A percentile compares a stretch with the other conserved stretches of the same genome.
phyloP scores from a whole-genome alignment of 2,888 invertebrate species.

The Branchellion lobata region DNA sequence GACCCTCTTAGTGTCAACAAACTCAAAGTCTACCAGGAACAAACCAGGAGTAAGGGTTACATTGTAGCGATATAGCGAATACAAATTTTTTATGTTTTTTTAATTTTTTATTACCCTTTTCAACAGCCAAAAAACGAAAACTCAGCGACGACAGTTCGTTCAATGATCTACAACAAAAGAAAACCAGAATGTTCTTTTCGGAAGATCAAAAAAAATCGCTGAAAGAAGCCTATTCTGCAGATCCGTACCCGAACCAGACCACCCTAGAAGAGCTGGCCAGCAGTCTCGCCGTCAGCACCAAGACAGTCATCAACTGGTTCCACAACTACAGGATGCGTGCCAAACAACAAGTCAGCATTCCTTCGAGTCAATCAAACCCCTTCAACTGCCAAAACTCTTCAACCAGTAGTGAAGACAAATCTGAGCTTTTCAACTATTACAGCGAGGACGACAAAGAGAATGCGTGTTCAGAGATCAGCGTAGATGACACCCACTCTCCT shows the following conservation, averaged over 20 bases:
- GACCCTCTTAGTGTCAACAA: slow-evolving; percentile 89
- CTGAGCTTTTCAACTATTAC: slow-evolving; percentile 37
- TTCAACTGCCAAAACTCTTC: slow-evolving; percentile 52
- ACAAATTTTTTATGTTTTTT: background rate
- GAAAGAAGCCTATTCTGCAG: slow-evolving; percentile 86
- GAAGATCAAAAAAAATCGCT: slow-evolving; percentile 97
- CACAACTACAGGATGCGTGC: slow-evolving; percentile 98
- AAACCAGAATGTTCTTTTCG: slow-evolving; percentile 89
- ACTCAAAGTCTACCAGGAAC: slow-evolving; percentile 68
- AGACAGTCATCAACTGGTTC: slow-evolving; percentile 99
- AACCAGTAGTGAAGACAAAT: slow-evolving; percentile 36
- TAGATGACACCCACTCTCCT: slow-evolving; percentile 12
- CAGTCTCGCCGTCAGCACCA: slow-evolving; percentile 83
- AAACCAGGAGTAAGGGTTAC: slow-evolving; percentile 59
- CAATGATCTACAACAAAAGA: slow-evolving; percentile 55
- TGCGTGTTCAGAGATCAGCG: slow-evolving; percentile 25
- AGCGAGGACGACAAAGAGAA: slow-evolving; percentile 24
- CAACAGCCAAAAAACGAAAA: slow-evolving; percentile 49
- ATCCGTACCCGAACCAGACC: slow-evolving; percentile 93
- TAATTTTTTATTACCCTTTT: background rate
- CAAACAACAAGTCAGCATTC: slow-evolving; percentile 66
- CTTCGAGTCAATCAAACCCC: slow-evolving; percentile 54
- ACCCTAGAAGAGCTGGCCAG: slow-evolving; percentile 90
- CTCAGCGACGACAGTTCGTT: slow-evolving; percentile 44
- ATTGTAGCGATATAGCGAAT: background rate